Conservation (phyloP, 23 tunicate species). For the Botrylloides violaceus region DNA sequence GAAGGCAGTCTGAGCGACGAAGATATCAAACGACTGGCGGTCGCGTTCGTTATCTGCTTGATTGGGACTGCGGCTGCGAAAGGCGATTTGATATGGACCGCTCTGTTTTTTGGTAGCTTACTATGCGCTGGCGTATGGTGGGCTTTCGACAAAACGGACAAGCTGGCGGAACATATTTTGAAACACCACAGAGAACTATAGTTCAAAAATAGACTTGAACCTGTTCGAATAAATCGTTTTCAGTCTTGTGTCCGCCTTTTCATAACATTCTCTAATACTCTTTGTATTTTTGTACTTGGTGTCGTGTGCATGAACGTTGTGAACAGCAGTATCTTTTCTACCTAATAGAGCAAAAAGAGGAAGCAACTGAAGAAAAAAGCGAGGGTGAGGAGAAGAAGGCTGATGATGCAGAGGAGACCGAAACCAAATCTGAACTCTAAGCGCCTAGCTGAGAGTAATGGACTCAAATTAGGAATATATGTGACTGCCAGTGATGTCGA, state of each 20-base stretch:
- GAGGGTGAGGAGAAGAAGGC: neutral
- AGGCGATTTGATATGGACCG: constrained; percentile 81
- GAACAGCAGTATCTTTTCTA: neutral
- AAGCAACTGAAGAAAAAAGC: neutral
- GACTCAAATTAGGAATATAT: neutral
- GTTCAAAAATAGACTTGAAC: neutral
- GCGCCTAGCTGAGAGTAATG: neutral
- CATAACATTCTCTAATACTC: neutral
- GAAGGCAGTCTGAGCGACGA: constrained; percentile 59
- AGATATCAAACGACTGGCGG: constrained; percentile 68
- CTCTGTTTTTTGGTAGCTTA: constrained; percentile 69
- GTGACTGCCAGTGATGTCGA: neutral
- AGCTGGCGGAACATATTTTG: constrained; percentile 33
- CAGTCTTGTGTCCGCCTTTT: neutral
- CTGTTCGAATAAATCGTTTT: too few relatives aligned
- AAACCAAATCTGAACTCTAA: neutral
- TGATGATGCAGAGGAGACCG: neutral
- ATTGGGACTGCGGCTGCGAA: constrained; percentile 90
- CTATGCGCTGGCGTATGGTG: constrained; percentile 74
- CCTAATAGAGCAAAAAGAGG: neutral
- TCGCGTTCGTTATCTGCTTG: constrained; percentile 82
- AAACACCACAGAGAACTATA: constrained; percentile 17
- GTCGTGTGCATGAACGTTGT: neutral
- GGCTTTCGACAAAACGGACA: constrained; percentile 87
- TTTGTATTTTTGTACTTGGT: neutral